Percentiles rank a stretch among this genome's conserved stretches.
Evolutionary conservation across 2,797 vertebrate genomes (phyloP).

Genomic region (Melopsittacus undulatus): DNA sequence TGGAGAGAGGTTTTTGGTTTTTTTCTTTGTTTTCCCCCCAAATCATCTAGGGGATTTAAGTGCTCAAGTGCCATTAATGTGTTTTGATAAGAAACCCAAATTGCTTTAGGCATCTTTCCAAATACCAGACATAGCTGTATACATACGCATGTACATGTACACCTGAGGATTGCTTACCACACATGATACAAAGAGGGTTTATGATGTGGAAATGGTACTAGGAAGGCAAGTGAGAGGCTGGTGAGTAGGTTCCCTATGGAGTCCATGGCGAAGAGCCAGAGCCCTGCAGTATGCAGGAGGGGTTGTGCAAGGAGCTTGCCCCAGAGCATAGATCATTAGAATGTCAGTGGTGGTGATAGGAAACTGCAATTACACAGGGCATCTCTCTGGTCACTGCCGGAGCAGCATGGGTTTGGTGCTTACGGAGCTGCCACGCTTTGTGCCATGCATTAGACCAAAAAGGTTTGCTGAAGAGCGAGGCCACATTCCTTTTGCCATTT

Average conservation of each 20-base stretch:
- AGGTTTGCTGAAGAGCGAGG: neutral
- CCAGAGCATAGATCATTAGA: neutral
- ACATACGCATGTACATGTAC: neutral
- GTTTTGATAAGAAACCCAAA: neutral
- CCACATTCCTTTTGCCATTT: neutral
- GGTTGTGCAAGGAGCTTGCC: neutral
- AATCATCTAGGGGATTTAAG: neutral
- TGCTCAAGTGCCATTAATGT: neutral
- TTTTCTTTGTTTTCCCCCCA: neutral
- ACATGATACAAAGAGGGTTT: neutral
- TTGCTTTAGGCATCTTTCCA: neutral
- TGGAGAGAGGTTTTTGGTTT: neutral
- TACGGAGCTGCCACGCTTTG: neutral
- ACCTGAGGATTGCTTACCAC: neutral
- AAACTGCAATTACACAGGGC: neutral
- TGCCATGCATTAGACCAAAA: neutral
- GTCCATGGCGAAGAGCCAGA: neutral
- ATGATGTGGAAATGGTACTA: neutral
- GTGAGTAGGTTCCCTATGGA: neutral
- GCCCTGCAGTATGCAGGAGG: neutral
- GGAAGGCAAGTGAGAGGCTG: neutral
- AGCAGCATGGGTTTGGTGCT: neutral
- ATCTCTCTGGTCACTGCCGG: neutral
- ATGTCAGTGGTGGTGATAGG: neutral
- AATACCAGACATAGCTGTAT: neutral